Base-by-base conservation (phyloP, 2,888 invertebrate genomes). In the Agrotis clavis region DNA sequence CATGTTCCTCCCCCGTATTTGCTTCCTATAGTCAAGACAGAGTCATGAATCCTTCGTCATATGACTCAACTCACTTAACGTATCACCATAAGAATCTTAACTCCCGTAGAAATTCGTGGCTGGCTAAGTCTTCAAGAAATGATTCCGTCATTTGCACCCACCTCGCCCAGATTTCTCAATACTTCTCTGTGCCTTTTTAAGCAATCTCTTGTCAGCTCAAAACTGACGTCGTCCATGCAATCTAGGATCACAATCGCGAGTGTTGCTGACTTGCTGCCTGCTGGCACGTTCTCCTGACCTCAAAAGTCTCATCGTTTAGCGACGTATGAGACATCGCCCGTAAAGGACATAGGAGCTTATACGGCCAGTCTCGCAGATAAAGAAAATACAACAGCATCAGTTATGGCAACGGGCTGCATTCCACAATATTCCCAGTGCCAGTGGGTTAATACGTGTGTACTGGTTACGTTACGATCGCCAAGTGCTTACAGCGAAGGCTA, bases 361-460 rank as follows among this genome's bases (percentile, higher is more conserved):
- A 78, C 45, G 66, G 74, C 25, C 53, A 48, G 19, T 47, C 51
- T 41, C 59, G 18, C 48, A 61, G 60, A 61, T 77, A 77, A 68
- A 74, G 68, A 61, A 68, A 62, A 68, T 66, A 70, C 60, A 47
- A 35, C 47, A n/a, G 65, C 25, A 53, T 70, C 56, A 59, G 51
- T 45, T 72, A 79, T 76, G 80, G 73, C 57, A 68, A 62, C 61
- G 50, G 62, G 60, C 41, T 66, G 72, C 76, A 79, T 76, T 67
- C 77, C 81, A 51, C 50, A 30, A 45, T 21, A 6, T 70, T 66
- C 60, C 71, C 61, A 63, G 78, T 81, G 78, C 68, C 47, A 73
- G 66, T 72, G 56, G 75, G 67, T 63, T 75, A 75, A 50, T 59
- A 65, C 67, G 73, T 67, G 71, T 67, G 65, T 71, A 59, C 53